Evolutionary conservation across 2,797 vertebrate species (phyloP), one percentile per base, ranked within the genome.

Genomic region (Melanotaenia trifasciata): DNA sequence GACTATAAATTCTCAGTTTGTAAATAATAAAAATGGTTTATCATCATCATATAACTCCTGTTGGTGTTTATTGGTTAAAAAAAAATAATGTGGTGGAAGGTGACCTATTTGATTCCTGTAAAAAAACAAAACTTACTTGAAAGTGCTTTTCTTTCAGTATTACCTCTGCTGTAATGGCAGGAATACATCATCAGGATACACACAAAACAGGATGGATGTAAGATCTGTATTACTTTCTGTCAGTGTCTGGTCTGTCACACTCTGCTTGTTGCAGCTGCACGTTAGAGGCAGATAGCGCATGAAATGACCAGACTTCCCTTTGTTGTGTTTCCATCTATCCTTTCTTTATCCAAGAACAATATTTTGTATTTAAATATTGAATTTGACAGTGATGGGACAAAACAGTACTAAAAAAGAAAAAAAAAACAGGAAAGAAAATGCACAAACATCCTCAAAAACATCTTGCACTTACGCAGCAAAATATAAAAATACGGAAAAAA

Each of bases 311-410:
- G 70, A 92, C 81, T 84, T 94, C 91, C 90, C 66, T 78, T 80
- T 85, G 84, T 80, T 81, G 83, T 92, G 81, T 92, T 93, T 91
- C 81, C 75, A 80, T 87, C 80, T 64, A 79, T 84, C 83, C 54
- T 87, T 83, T 91, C 85, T 92, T 93, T 88, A 91, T 90, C 86
- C 70, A 90, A 90, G 81, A 93, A 93, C 90, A 93, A 94, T 89
- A 90, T 92, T 93, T 94, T 86, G 87, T 80, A 89, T 87, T 94
- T 94, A 90, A 94, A 94, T 91, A 93, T 85, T 78, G 89, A 93
- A 87, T 86, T 70, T 79, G 86, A 87, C 81, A 73, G 82, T 80
- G 83, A 90, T 65, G 74, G 74, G 81, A 90, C 79, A 88, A 89
- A 91, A 88, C 79, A 83, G 84, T 68, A 65, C 32, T 70, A 86